Evolutionary conservation across 2,888 invertebrate species (phyloP).

Genomic region (Thalpophila matura): DNA sequence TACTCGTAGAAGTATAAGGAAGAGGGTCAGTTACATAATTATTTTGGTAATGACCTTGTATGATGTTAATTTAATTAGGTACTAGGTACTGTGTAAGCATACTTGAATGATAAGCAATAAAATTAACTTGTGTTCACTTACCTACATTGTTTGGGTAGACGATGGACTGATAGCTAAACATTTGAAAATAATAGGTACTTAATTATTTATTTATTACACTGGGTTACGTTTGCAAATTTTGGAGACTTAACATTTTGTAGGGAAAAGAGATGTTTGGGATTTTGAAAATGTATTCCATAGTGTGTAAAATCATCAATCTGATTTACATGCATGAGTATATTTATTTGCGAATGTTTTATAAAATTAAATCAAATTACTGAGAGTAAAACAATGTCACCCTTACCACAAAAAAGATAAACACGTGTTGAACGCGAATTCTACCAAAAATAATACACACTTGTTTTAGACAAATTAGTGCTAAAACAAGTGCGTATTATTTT

Average conservation of each 20-base stretch:
- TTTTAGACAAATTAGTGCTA: too few species aligned
- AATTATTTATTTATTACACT: too few species aligned
- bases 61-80: constrained; percentile 58
- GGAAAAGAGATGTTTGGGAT: not conserved
- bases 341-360: too few species aligned
- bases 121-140: not conserved
- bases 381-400: too few species aligned
- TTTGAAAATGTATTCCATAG: not conserved
- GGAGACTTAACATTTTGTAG: not conserved
- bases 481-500: too few species aligned
- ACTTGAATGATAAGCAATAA: constrained; percentile 46
- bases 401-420: too few species aligned
- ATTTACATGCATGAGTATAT: too few species aligned
- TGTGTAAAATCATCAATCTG: too few species aligned
- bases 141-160: not conserved
- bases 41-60: constrained; percentile 75
- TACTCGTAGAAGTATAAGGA: constrained; percentile 11
- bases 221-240: too few species aligned
- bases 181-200: not conserved
- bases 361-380: too few species aligned
- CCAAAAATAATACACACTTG: too few species aligned
- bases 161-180: constrained; percentile 9
- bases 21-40: constrained; percentile 70
- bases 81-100: constrained; percentile 14
- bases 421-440: too few species aligned